Base-by-base conservation (phyloP, 2,113 vertebrate genomes). In the Pelusios castaneus region DNA sequence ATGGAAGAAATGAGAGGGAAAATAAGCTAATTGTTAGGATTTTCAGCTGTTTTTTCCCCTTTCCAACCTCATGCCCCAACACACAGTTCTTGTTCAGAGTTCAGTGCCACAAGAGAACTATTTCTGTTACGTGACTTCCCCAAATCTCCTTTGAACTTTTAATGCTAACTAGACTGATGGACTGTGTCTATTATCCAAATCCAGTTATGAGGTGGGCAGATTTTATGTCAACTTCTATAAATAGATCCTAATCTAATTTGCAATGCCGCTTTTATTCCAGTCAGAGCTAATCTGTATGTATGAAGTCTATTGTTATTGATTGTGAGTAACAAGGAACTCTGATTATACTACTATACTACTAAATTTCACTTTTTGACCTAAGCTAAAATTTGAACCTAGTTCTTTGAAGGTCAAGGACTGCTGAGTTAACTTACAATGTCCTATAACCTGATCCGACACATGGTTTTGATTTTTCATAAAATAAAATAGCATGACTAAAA, bases 21-120 rank as follows among this genome's bases (percentile, higher is more conserved):
- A 86, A 31, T 67, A 1, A 7, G 2, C 52, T 89, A 76, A 7
- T 54, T 0, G 0, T 86, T 89, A 77, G 14, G n/a, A 54, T 25
- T 54, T 67, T 67, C n/a, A 76, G 24, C 70, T 1, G 60, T 80
- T 85, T 47, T n/a, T 87, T 11, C 87, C 1, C 2, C 16, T 89
- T 12, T 79, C 29, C 60, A 90, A 80, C 2, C 11, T 77, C 6
- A 43, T 22, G 38, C 13, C 70, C 81, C 34, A 82, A 5, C 25
- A 41, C 67, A 43, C 56, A 8, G 1, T 80, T 94, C 90, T 73
- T 89, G 43, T n/a, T 80, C 85, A 70, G 47, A 70, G 4, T 13
- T 82, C 34, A 45, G 17, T 82, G 21, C 6, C 10, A 91, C 19
- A 3, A 80, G 4, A 21, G 55, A 63, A 86, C 63, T 34, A 87